Conservation (phyloP, 2,113 vertebrate genomes). For the Nyctibius bracteatus region DNA sequence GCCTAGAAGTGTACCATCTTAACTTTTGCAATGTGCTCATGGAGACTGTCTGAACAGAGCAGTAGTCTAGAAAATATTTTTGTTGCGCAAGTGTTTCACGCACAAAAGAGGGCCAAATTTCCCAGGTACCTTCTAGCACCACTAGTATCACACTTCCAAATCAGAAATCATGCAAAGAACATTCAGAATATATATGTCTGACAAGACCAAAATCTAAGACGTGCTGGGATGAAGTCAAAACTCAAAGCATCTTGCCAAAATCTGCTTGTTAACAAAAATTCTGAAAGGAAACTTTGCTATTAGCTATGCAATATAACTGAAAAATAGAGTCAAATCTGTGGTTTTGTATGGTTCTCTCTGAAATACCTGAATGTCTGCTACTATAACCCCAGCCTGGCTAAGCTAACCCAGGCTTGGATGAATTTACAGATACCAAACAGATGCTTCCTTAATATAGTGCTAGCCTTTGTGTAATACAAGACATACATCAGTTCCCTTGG, state of each 20-base stretch:
- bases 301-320: not conserved
- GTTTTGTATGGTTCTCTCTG: not conserved
- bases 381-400: not conserved
- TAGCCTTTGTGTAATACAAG: not conserved
- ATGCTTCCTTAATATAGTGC: not conserved
- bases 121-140: not conserved
- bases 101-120: not conserved
- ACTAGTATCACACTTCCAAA: not conserved
- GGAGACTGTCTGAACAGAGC: not conserved
- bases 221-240: not conserved
- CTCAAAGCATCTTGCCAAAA: not conserved
- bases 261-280: not conserved
- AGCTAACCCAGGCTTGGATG: not conserved
- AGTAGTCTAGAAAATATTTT: not conserved
- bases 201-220: not conserved
- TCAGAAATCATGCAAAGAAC: not conserved
- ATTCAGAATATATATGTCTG: not conserved
- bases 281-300: not conserved
- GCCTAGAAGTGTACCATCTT: not conserved
- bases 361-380: not conserved
- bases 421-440: not conserved
- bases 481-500: not conserved
- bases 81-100: not conserved
- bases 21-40: not conserved
- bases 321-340: not conserved